phyloP scores from a whole-genome alignment of 2,888 invertebrate species.

The Eremobia ochroleuca region DNA sequence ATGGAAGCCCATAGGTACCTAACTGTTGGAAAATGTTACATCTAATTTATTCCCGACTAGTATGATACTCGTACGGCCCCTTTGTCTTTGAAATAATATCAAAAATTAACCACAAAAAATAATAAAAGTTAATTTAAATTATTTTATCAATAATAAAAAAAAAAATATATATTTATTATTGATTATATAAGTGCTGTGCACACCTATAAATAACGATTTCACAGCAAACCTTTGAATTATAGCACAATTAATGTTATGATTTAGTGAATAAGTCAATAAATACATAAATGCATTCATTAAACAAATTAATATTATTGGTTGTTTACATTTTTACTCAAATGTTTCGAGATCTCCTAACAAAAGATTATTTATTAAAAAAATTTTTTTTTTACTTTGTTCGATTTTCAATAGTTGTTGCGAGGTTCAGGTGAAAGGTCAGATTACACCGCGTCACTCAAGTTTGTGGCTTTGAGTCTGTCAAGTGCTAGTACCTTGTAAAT shows the following conservation, averaged over 20 bases:
- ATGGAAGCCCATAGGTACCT: no score
- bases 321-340: not conserved
- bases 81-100: no score
- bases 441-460: not conserved
- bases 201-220: no score
- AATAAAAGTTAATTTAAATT: no score
- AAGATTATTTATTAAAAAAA: not conserved
- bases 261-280: no score
- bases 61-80: no score
- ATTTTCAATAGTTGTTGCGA: not conserved
- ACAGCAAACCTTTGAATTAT: no score
- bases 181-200: no score
- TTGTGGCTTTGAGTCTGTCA: not conserved
- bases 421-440: not conserved
- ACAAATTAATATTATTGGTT: no score
- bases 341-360: not conserved
- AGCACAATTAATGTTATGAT: no score
- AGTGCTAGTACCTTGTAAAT: not conserved
- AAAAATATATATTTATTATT: no score
- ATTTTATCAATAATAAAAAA: no score
- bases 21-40: not conserved
- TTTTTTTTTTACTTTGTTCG: not conserved
- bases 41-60: not conserved
- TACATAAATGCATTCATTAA: not conserved
- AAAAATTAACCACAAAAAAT: not conserved